Evolutionary conservation across 2,888 invertebrate genomes (phyloP), one percentile per base, ranked within the genome.

Genomic region (Tridacna crocea): DNA sequence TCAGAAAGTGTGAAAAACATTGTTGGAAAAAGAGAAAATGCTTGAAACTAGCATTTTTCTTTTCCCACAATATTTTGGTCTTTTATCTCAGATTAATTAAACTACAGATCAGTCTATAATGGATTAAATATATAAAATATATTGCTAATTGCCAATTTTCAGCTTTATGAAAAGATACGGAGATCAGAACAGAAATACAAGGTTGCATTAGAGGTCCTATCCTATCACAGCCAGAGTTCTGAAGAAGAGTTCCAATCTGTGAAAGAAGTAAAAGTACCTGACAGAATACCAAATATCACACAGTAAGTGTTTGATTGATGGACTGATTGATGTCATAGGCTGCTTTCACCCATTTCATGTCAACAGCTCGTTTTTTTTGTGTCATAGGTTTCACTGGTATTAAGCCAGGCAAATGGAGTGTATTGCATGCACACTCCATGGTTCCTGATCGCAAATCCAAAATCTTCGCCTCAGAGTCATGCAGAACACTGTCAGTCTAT

Each of bases 131-230:
- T 36, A 36, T n/a, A n/a, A n/a, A n/a, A n/a, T n/a, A n/a, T n/a
- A n/a, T n/a, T n/a, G 8, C 8, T 36, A 8, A 36, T 36, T 36
- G 36, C 51, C 22, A 2, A 46, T 70, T 79, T 90, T 15, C 85
- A 95, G 93, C 95, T 98, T 0, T 97, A 97, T 92, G 97, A 97
- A 90, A 97, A 97, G 93, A 97, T 98, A 24, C 95, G 96, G 84
- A 95, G 96, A 74, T 97, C 97, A 0, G 97, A 98, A 91, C 97
- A 97, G 92, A 97, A 97, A 92, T 97, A 97, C 94, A 94, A 94
- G 81, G 95, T 98, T 2, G 97, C 97, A 0, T 94, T 98, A 65
- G 97, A 98, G 94, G 97, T 98, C 0, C 94, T 98, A 8, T 97
- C 97, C 87, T 97, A 97, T 92, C 97, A 98, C 93, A 97, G 97